These are phyloP conservation scores for Ancistrus triradiatus DNA, from an alignment of 2,113 vertebrate genomes.

Conservation along the genomic window DNA sequence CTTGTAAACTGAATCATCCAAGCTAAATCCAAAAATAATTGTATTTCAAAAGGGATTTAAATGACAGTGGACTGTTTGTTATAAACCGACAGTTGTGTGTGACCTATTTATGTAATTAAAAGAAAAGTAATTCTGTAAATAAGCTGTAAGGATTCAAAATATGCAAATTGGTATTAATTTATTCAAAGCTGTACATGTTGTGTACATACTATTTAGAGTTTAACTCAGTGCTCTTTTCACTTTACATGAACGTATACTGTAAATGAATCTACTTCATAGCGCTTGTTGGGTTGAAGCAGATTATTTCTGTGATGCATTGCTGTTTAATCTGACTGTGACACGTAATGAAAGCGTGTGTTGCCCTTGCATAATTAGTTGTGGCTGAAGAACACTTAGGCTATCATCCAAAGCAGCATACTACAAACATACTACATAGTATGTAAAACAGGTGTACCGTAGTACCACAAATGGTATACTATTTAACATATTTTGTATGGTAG, in stretches of 20 bases:
- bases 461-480: constrained; percentile 4
- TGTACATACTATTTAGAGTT: constrained; percentile 97
- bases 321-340: constrained; percentile 72
- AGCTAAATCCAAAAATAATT: constrained; percentile 54
- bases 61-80: constrained; percentile 51
- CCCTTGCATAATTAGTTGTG: constrained; percentile 55
- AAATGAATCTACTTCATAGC: constrained; percentile 81
- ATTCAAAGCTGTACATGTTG: constrained; percentile 97
- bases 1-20: constrained; percentile 36
- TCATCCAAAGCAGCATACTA: neutral
- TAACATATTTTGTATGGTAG: neutral
- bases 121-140: constrained; percentile 96
- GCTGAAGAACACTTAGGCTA: constrained; percentile 62
- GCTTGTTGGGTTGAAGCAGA: constrained; percentile 81
- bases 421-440: neutral
- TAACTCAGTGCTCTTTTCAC: constrained; percentile 74
- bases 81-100: constrained; percentile 66
- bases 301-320: constrained; percentile 73
- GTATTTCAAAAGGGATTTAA: constrained; percentile 62
- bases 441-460: neutral
- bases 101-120: constrained; percentile 98
- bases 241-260: constrained; percentile 89
- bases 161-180: constrained; percentile 99
- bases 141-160: constrained; percentile 94
- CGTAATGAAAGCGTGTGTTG: constrained; percentile 74